Base-by-base conservation (phyloP, 53 echinoderm and acorn worm species). In the Patiria pectinifera region DNA sequence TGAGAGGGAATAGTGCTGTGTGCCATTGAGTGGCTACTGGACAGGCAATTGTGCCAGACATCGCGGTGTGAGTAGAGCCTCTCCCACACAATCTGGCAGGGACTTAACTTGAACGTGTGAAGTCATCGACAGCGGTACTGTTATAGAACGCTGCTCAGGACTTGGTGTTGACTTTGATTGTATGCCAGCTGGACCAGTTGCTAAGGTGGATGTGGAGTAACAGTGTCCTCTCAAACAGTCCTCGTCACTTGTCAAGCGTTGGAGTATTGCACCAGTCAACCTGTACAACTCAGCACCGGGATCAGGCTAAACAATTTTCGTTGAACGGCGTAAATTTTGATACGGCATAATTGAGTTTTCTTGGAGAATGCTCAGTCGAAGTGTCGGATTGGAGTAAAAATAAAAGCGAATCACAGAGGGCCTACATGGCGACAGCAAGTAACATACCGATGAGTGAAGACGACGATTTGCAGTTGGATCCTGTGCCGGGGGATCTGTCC, bases 361-460 rank as follows among this genome's bases (percentile, higher is more conserved):
- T 69, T 35, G 75, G 78, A 87, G 87, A 35, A 87, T 87, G 87
- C 24, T 77, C 43, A 76, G 24, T 35, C 14, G 14, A 6, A 43
- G 59, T 35, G 3, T 81, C 14, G 66, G 45, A n/a, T 45, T 21
- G 81, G 82, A 81, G 81, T 81, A 80, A 81, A 89, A 23, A 35
- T 35, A 35, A 35, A 35, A 35, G 35, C 53, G 8, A 53, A 53
- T 53, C 8, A 6, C 8, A 53, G 0, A 45, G 62, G 45, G 63
- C 90, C 35, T 35, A 80, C 80, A 90, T 90, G 90, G 90, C 90
- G 80, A 80, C 90, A 80, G 80, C 90, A 66, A 81, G 63, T 22
- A 90, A 90, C 46, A 90, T 81, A 35, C 90, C 90, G 69, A 90
- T 90, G 90, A 90, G 90, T 80, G 90, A 90, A 63, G 90, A 90